Percentiles rank a stretch among this genome's conserved stretches.
These are phyloP conservation scores for Ramphastos sulfuratus DNA, from an alignment of 2,113 vertebrate genomes.

Conservation along the genomic window DNA sequence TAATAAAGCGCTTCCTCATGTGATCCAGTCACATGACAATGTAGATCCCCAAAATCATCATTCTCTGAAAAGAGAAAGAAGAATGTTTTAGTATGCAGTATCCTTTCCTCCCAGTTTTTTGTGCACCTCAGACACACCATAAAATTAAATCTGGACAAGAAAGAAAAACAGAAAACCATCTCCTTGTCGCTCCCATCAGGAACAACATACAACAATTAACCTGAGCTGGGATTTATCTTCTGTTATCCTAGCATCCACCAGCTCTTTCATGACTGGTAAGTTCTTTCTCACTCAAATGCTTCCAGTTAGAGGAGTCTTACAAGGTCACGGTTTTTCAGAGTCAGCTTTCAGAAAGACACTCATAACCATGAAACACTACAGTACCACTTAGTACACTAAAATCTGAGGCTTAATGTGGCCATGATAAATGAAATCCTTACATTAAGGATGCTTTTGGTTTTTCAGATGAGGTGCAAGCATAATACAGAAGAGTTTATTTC, in stretches of 20 bases:
- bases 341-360: background rate
- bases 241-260: background rate
- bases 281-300: background rate
- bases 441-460: background rate
- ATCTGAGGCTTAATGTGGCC: background rate
- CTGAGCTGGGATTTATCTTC: background rate
- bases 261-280: background rate
- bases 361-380: fast-evolving
- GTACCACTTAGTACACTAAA: background rate
- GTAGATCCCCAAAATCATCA: slow-evolving; percentile 86
- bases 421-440: background rate
- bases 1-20: slow-evolving; percentile 89
- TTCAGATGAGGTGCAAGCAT: background rate
- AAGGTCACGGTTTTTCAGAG: background rate
- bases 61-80: slow-evolving; percentile 82
- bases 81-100: slow-evolving; percentile 36
- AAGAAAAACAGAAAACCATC: background rate
- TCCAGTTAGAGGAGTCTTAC: background rate
- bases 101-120: background rate
- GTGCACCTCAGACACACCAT: background rate
- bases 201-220: background rate
- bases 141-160: background rate
- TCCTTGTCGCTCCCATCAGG: background rate
- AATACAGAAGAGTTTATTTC: background rate
- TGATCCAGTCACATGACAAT: slow-evolving; percentile 91